Evolutionary conservation across 2,797 vertebrate genomes (phyloP).

Genomic region (Sebastes aleutianus): DNA sequence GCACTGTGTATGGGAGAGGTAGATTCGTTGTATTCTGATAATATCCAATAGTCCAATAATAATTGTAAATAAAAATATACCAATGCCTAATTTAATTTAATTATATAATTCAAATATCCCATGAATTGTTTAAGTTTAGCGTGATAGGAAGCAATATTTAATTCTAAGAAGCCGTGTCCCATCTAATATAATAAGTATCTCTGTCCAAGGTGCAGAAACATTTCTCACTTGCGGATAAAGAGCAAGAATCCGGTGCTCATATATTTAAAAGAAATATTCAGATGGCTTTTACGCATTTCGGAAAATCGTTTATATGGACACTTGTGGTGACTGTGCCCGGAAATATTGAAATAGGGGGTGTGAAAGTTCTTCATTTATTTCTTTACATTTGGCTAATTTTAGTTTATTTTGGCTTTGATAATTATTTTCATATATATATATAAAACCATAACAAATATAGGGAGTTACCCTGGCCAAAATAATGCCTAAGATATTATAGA

Average conservation of each 20-base stretch:
- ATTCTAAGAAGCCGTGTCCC: neutral
- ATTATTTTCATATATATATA: neutral
- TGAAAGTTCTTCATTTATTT: neutral
- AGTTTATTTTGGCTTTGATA: neutral
- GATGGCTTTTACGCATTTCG: neutral
- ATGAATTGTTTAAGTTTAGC: neutral
- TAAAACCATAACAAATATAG: neutral
- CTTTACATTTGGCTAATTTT: neutral
- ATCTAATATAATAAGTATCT: neutral
- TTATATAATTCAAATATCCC: neutral
- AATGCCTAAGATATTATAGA: neutral
- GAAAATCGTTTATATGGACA: neutral
- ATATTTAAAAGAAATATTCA: neutral
- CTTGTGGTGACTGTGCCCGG: neutral
- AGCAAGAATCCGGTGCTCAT: neutral
- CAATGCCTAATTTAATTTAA: neutral
- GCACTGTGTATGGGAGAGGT: neutral
- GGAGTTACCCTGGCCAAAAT: neutral
- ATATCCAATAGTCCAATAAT: neutral
- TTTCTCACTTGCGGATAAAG: neutral
- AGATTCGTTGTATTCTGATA: neutral
- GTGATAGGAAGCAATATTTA: neutral
- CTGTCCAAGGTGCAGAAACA: constrained; percentile 62
- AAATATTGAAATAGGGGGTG: neutral
- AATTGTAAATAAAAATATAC: neutral